Conservation (phyloP, 2,888 invertebrate species). For the Parnassius apollo region DNA sequence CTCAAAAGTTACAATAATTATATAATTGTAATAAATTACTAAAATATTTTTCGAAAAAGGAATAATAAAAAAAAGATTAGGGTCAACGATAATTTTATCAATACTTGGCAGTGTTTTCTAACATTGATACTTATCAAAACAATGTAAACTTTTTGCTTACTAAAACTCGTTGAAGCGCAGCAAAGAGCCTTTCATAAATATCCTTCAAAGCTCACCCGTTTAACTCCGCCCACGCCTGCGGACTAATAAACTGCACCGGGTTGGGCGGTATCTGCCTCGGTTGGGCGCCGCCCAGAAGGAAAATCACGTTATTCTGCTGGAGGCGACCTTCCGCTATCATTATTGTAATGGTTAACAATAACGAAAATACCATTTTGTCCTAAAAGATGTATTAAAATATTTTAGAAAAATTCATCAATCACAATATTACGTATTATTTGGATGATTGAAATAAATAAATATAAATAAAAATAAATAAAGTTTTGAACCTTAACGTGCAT, state of each 20-base stretch:
- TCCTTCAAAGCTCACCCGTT: conserved; percentile 51
- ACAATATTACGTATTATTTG: too few species aligned
- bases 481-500: too few species aligned
- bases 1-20: too few species aligned
- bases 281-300: conserved; percentile 91
- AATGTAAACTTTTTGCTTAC: conserved; percentile 5
- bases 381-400: conserved; percentile 47
- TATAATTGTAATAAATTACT: too few species aligned
- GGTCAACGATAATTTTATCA: too few species aligned
- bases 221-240: conserved; percentile 68
- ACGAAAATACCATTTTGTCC: conserved; percentile 94
- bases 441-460: too few species aligned
- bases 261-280: conserved; percentile 54
- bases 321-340: conserved; percentile 82
- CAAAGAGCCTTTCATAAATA: conserved; percentile 6
- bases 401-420: too few species aligned
- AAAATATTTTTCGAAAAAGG: too few species aligned
- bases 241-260: conserved; percentile 64
- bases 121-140: background rate
- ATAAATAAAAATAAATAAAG: too few species aligned
- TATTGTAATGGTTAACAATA: conserved; percentile 87
- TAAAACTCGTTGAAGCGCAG: conserved; percentile 10
- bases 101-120: background rate
- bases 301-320: conserved; percentile 88
- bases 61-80: too few species aligned